A percentile compares a stretch with the other conserved stretches of the same genome.
phyloP scores from a whole-genome alignment of 1,140 invertebrate genomes.

The Euwallacea similis region DNA sequence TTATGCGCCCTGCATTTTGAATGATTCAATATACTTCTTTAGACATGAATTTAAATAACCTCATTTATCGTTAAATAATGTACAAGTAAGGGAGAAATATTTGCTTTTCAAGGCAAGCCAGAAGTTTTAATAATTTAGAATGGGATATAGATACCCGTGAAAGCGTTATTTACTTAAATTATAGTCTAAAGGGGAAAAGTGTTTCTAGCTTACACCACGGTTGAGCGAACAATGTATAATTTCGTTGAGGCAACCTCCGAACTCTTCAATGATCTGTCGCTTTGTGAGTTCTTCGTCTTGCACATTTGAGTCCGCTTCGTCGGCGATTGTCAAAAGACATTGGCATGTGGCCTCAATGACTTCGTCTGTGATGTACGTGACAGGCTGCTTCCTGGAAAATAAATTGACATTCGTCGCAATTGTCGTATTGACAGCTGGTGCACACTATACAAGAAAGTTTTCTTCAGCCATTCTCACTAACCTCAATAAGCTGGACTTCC shows the following conservation, averaged over 20 bases:
- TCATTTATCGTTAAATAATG: too few relatives aligned
- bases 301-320: conserved; percentile 74
- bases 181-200: not conserved
- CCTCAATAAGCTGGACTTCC: conserved; percentile 11
- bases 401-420: conserved; percentile 1
- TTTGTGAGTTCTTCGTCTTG: conserved; percentile 75
- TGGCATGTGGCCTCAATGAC: conserved; percentile 95
- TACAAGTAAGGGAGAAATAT: too few relatives aligned
- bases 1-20: too few relatives aligned
- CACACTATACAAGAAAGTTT: too few relatives aligned
- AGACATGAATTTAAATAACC: too few relatives aligned
- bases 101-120: too few relatives aligned
- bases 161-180: too few relatives aligned
- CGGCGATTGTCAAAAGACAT: conserved; percentile 90
- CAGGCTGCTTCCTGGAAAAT: conserved; percentile 69
- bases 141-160: too few relatives aligned
- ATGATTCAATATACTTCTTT: too few relatives aligned
- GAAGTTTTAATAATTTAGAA: too few relatives aligned
- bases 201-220: conserved; percentile 33
- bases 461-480: not conserved
- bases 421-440: too few relatives aligned
- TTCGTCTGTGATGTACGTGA: conserved; percentile 87
- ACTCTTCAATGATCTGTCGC: conserved; percentile 87
- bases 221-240: conserved; percentile 71
- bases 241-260: conserved; percentile 89